Conservation (phyloP, 2,113 vertebrate species). For the Poicephalus meyeri region DNA sequence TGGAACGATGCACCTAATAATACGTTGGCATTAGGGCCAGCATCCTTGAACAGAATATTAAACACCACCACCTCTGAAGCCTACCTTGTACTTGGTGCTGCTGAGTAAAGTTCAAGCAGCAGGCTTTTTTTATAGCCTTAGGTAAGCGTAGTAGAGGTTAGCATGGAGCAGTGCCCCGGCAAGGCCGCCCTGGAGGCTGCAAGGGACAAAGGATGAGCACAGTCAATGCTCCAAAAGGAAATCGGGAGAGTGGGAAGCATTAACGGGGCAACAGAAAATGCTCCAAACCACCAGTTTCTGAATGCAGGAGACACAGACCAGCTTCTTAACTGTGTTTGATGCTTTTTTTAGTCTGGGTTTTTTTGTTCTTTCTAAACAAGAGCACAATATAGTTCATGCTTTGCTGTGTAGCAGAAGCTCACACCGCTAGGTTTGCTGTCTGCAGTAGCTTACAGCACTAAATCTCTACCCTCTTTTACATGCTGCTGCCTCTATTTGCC, state of each 20-base stretch:
- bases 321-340: accelerated
- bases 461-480: background rate
- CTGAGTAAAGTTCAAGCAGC: background rate
- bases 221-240: background rate
- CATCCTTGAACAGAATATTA: background rate
- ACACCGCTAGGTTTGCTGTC: background rate
- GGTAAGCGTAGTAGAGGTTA: accelerated
- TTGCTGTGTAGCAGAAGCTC: background rate
- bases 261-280: background rate
- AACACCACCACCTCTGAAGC: background rate
- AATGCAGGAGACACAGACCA: accelerated
- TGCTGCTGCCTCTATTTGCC: background rate
- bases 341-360: background rate
- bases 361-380: background rate
- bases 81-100: no score
- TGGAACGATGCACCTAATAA: background rate
- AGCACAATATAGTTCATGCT: background rate
- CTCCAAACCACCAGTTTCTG: background rate
- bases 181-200: background rate
- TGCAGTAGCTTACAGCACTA: background rate
- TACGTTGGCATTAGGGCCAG: background rate
- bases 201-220: background rate
- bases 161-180: accelerated
- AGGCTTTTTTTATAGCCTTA: background rate
- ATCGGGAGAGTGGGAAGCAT: background rate